phyloP scores from a whole-genome alignment of 2,797 vertebrate genomes.

The Oreonectes daqikongensis region DNA sequence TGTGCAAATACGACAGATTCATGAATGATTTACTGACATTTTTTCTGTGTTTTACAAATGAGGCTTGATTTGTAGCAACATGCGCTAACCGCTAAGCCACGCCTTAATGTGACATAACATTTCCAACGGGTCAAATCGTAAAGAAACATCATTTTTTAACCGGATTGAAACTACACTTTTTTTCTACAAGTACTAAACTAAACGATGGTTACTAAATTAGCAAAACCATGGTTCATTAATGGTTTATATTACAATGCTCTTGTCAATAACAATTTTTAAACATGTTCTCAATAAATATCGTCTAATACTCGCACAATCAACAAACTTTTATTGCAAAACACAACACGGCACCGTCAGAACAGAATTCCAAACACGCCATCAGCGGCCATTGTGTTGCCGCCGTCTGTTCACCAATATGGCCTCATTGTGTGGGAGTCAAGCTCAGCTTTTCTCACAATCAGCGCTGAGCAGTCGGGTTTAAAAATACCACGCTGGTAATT shows the following conservation, averaged over 20 bases:
- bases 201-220: no score
- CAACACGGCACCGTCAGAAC: constrained; percentile 37
- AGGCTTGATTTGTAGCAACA: no score
- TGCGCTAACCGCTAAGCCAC: no score
- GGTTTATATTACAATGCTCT: not conserved
- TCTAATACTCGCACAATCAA: not conserved
- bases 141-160: no score
- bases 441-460: constrained; percentile 48
- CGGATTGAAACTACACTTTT: no score
- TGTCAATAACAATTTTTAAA: not conserved
- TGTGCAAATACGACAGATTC: no score
- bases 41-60: no score
- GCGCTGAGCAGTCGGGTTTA: constrained; percentile 50
- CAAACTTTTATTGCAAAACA: constrained; percentile 11
- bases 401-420: constrained; percentile 50
- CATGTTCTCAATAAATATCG: not conserved
- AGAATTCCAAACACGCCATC: constrained; percentile 22
- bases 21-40: no score
- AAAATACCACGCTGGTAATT: constrained; percentile 58
- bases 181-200: no score
- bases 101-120: no score
- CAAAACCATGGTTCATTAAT: no score
- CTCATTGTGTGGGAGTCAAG: constrained; percentile 33
- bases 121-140: no score
- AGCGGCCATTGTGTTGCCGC: constrained; percentile 32